Evolutionary conservation across 2,113 vertebrate genomes (phyloP).

Genomic region (Ibidorhyncha struthersii): DNA sequence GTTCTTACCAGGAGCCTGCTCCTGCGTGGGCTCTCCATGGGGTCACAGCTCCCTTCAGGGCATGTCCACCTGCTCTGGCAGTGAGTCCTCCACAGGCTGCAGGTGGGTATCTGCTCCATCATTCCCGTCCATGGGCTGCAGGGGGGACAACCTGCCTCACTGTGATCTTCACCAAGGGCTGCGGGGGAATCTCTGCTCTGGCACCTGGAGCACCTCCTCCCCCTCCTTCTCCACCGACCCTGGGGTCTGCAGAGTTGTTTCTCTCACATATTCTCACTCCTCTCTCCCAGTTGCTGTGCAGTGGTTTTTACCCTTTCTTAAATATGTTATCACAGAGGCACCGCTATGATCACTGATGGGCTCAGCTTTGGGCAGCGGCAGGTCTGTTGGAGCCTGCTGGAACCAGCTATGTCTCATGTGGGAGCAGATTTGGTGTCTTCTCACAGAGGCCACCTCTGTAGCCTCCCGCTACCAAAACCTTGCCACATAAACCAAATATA

Average conservation of each 20-base stretch:
- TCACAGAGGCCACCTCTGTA: background rate
- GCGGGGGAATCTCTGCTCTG: background rate
- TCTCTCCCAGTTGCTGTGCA: background rate
- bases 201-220: background rate
- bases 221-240: background rate
- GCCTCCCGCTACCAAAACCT: background rate
- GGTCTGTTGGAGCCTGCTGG: background rate
- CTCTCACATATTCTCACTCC: background rate
- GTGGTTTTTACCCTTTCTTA: background rate
- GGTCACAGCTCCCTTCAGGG: background rate
- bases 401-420: background rate
- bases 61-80: fast-evolving
- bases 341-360: background rate
- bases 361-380: background rate
- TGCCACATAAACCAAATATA: background rate
- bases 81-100: background rate
- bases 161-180: background rate
- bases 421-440: background rate
- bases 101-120: background rate
- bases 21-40: background rate
- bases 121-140: background rate
- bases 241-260: background rate
- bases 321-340: background rate
- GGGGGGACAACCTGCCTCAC: background rate
- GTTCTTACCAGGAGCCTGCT: no score